Conservation (phyloP, 2,113 vertebrate genomes). For the Rallus limicola region DNA sequence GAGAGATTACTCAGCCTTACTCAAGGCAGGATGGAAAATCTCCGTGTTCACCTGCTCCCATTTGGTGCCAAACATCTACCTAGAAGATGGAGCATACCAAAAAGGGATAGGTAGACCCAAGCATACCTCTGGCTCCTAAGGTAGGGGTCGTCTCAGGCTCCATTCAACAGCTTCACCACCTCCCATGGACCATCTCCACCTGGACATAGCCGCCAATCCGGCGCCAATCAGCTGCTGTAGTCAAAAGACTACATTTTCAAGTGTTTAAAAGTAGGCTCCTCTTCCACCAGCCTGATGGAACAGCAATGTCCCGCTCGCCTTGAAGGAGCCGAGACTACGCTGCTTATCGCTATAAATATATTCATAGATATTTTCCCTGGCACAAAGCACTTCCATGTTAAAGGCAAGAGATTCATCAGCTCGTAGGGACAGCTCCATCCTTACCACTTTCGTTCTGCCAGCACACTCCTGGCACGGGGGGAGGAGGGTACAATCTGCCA, state of each 20-base stretch:
- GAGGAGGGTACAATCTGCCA: conserved; percentile 65
- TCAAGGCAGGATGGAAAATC: background rate
- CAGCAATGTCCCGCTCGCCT: background rate
- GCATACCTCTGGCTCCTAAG: accelerated
- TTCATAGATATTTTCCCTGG: conserved; percentile 36
- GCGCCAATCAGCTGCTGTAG: too few species aligned
- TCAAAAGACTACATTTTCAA: background rate
- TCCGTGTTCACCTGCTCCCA: background rate
- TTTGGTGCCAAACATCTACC: background rate
- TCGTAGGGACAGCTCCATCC: conserved; percentile 29
- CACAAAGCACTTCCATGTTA: conserved; percentile 10
- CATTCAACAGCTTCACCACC: background rate
- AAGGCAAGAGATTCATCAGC: conserved; percentile 19
- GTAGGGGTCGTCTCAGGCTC: accelerated
- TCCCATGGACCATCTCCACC: accelerated
- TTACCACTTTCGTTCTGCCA: conserved; percentile 39
- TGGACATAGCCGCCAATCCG: accelerated
- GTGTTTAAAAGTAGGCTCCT: conserved; percentile 31
- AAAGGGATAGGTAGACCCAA: accelerated
- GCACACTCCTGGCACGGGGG: conserved; percentile 6
- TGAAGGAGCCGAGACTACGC: background rate
- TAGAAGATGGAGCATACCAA: background rate
- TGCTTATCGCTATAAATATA: conserved; percentile 49
- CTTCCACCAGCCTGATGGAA: conserved; percentile 5
- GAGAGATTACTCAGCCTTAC: background rate